Percentiles rank a stretch among this genome's conserved stretches.
Evolutionary conservation across 2,113 vertebrate species (phyloP).

Genomic region (Sus scrofa): T2T-Sscrofa CM000814.6:5174501-5175000

Average conservation of each 20-base stretch:
- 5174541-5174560: background rate
- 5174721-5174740: background rate
- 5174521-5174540: background rate
- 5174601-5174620: background rate
- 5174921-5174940: background rate
- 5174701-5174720: background rate
- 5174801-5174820: background rate
- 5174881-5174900: background rate
- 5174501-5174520: background rate
- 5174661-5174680: background rate
- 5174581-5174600: background rate
- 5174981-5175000: too few relatives aligned
- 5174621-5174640: background rate
- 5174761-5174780: background rate
- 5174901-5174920: background rate
- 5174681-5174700: background rate
- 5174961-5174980: too few relatives aligned
- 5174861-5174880: background rate
- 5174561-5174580: accelerated
- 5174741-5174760: background rate
- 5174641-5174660: background rate
- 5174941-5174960: background rate
- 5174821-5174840: background rate
- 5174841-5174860: background rate
- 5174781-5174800: background rate